Evolutionary conservation across 92 coral and sea anemone species (phyloP).

Genomic region (Scolanthus callimorphus): DNA sequence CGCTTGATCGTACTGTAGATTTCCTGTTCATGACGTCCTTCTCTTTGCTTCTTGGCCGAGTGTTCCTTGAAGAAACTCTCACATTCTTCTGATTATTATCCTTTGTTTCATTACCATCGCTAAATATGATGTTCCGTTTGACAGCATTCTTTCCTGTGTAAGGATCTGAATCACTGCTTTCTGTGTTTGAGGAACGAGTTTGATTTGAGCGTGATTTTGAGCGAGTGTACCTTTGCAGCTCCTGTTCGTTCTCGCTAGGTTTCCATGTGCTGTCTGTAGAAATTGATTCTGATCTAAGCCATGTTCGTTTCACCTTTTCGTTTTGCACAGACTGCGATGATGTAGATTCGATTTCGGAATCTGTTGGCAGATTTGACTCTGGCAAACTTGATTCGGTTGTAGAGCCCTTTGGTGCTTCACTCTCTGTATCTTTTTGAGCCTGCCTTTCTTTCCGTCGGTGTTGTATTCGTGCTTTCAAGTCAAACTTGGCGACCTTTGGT

Average conservation of each 20-base stretch:
- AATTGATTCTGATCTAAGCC: neutral
- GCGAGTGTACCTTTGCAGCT: neutral
- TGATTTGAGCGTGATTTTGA: neutral
- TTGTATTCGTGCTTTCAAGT: neutral
- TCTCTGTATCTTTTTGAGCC: neutral
- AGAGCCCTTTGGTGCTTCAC: no score
- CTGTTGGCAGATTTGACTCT: neutral
- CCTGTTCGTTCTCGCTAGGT: slow-evolving; percentile 1
- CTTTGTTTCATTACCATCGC: no score
- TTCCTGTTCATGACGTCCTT: no score
- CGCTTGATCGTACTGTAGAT: no score
- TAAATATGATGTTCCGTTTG: slow-evolving; percentile 18
- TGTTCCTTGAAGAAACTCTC: no score
- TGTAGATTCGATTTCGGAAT: neutral
- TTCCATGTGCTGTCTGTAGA: neutral
- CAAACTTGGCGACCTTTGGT: slow-evolving; percentile 24
- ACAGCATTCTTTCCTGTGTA: neutral
- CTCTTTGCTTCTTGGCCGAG: no score
- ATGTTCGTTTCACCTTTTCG: neutral
- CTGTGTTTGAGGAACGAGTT: neutral
- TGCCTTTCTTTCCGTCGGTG: neutral
- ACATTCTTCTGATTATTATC: no score
- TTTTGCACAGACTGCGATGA: neutral
- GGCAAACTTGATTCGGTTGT: neutral
- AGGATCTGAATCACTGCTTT: neutral